phyloP scores from a whole-genome alignment of 2,797 vertebrate species.

The Eulemur coronatus region DNA sequence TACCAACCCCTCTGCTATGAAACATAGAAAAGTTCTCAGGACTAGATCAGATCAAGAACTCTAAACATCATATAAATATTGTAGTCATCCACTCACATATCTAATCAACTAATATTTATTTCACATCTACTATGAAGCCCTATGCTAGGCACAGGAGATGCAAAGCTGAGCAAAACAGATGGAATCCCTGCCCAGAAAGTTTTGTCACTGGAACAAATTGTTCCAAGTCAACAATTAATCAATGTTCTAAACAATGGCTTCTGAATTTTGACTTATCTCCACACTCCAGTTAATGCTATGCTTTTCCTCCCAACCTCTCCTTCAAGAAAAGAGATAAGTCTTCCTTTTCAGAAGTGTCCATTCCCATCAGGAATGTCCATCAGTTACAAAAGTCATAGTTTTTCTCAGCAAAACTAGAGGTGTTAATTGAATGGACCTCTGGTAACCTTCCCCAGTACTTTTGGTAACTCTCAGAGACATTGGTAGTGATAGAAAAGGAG shows the following conservation, averaged over 20 bases:
- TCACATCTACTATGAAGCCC: background rate
- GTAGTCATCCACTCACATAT: background rate
- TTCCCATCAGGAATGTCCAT: background rate
- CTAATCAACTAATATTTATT: background rate
- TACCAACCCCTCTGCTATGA: background rate
- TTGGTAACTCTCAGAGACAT: background rate
- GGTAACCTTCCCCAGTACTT: background rate
- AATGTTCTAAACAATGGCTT: background rate
- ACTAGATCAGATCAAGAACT: background rate
- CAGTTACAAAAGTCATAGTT: background rate
- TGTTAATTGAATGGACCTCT: constrained; percentile 1
- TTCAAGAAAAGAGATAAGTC: background rate
- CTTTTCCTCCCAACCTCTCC: background rate
- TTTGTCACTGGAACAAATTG: background rate
- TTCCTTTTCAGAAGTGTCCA: background rate
- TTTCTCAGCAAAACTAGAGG: background rate
- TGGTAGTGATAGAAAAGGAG: background rate
- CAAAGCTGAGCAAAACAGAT: background rate
- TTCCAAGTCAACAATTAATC: background rate
- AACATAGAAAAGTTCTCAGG: background rate
- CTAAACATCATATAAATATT: background rate
- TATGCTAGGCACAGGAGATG: background rate
- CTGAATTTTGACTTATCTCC: background rate
- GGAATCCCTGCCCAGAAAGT: background rate
- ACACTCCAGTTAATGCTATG: background rate